Conservation (phyloP, 2,113 vertebrate species). For the Bothrops jararaca region DNA sequence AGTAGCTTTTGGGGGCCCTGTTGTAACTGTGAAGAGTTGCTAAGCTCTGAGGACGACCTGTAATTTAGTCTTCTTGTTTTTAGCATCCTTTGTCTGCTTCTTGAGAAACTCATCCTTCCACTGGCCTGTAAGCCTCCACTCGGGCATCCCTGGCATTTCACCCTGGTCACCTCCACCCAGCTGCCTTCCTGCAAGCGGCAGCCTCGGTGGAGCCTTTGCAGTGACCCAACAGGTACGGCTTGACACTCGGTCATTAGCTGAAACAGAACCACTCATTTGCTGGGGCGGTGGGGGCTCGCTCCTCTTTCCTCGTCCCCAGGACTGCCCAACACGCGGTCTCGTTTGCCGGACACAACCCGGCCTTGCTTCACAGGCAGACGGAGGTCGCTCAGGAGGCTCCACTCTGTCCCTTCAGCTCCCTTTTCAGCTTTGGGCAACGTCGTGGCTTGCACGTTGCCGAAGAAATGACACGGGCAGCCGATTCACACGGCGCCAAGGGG, state of each 20-base stretch:
- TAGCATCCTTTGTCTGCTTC: background rate
- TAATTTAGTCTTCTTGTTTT: background rate
- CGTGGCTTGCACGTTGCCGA: background rate
- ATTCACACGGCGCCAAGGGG: fast-evolving
- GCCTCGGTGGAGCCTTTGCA: background rate
- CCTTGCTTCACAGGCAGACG: background rate
- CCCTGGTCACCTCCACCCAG: background rate
- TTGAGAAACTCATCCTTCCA: background rate
- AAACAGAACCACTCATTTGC: fast-evolving
- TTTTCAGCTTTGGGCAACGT: background rate
- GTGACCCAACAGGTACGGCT: background rate
- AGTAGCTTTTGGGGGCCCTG: background rate
- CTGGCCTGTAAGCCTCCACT: background rate
- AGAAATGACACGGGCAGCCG: fast-evolving
- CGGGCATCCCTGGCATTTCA: background rate
- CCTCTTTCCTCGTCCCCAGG: background rate
- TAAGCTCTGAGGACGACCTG: background rate
- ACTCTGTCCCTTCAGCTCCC: background rate
- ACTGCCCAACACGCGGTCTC: no score
- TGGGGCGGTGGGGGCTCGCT: background rate
- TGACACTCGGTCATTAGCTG: background rate
- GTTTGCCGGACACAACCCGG: background rate
- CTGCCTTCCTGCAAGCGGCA: background rate
- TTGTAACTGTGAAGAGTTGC: background rate
- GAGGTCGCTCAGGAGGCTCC: background rate